Base-by-base conservation (phyloP, 2,888 invertebrate genomes). In the Harpalus rufipes region DNA sequence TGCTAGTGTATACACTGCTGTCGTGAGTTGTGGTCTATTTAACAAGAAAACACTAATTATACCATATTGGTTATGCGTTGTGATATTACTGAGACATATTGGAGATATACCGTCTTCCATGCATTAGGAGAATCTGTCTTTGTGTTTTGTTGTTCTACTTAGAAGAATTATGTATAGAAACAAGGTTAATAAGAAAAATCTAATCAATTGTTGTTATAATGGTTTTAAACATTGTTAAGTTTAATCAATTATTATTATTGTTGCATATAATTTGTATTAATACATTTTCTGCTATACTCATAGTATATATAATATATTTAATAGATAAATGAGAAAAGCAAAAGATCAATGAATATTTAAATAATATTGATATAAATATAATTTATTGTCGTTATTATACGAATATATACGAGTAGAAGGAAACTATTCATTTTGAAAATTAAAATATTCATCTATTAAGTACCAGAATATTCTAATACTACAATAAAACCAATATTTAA, bases 1-100 rank as follows among this genome's bases (percentile, higher is more conserved):
- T 41, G 68, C 68, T 16, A 39, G 39, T 72, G 68, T 41, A 16
- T 41, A 72, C 39, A 32, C 32, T 72, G 41, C 6, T 72, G 41
- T 14, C 32, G 5, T 1, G 63, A 63, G 18, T 21, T 72, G 68
- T 72, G 68, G 41, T 72, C 68, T 72, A 72, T 41, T 72, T 72
- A 39, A 8, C 68, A 41, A 39, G 68, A 41, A 41, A 72, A 8
- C 41, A 41, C 8, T 25, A 25, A 25, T 18, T 63, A 63, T 63
- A 63, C 25, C 63, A 63, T 63, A 63, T 63, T 63, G 63, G 63
- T 63, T 10, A 21, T 21, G 25, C 21, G 63, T 63, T 21, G 10
- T 21, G 25, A 25, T 63, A 63, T 63, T 25, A 25, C 63, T 25
- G 32, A 6, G 63, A 63, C 63, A 63, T 63, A 21, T 63, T 63